phyloP scores from a whole-genome alignment of 2,113 vertebrate genomes.

The Syrrhaptes paradoxus region DNA sequence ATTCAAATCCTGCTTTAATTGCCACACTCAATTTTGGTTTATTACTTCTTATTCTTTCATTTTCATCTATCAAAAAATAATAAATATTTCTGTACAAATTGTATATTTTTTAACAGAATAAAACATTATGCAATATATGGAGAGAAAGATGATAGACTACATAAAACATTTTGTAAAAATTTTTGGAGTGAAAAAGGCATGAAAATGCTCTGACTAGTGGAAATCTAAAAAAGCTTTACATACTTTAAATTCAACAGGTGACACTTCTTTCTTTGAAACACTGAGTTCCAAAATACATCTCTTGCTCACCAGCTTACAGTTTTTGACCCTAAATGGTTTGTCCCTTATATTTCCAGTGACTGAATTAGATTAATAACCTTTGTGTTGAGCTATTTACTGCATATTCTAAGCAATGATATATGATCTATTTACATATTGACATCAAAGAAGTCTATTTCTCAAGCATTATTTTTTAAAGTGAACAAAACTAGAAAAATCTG shows the following conservation, averaged over 20 bases:
- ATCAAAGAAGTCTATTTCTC: not conserved
- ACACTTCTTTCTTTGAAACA: not conserved
- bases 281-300: not conserved
- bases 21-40: conserved; percentile 4
- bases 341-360: not conserved
- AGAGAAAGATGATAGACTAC: not conserved
- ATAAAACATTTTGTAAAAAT: not conserved
- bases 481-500: not conserved
- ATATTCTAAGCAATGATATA: not conserved
- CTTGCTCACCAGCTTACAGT: not conserved
- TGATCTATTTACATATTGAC: not conserved
- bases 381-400: not conserved
- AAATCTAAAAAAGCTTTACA: not conserved
- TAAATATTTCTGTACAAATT: not conserved
- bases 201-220: not conserved
- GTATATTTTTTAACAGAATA: not conserved
- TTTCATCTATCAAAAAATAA: not conserved
- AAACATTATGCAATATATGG: not conserved
- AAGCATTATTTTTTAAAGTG: not conserved
- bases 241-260: not conserved
- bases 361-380: too few species aligned
- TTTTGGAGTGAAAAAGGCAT: not conserved
- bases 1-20: not conserved
- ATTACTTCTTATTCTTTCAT: not conserved
- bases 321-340: not conserved